Percentiles rank a stretch among this genome's conserved stretches.
These are phyloP conservation scores for Synanthedon myopaeformis DNA, from an alignment of 2,888 invertebrate species.

Conservation along the genomic window DNA sequence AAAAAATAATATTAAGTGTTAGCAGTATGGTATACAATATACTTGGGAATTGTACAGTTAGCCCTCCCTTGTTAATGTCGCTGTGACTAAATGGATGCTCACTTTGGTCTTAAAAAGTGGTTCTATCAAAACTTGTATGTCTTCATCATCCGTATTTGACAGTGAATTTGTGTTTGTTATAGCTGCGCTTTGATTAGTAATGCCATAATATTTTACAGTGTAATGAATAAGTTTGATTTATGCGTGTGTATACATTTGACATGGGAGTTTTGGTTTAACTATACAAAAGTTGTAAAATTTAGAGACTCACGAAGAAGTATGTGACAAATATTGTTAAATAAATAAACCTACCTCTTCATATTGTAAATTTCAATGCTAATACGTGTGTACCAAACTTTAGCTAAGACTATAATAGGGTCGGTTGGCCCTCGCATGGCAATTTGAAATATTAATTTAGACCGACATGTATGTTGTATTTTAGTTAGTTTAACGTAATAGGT, in stretches of 20 bases:
- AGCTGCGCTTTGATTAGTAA: constrained; percentile 45
- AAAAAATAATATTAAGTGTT: constrained; percentile 68
- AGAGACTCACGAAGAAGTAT: constrained; percentile 47
- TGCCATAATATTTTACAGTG: constrained; percentile 33
- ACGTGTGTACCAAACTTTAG: constrained; percentile 62
- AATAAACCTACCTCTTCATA: constrained; percentile 62
- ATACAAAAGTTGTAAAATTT: constrained; percentile 57
- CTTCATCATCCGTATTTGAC: constrained; percentile 13
- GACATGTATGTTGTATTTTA: constrained; percentile 70
- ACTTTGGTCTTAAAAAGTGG: constrained; percentile 38
- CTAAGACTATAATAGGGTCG: constrained; percentile 36
- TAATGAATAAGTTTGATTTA: constrained; percentile 17
- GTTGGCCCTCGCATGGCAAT: constrained; percentile 22
- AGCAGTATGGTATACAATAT: constrained; percentile 60
- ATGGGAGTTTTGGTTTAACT: constrained; percentile 58
- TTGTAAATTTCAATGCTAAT: constrained; percentile 66
- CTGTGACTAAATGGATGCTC: constrained; percentile 65
- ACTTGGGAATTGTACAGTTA: constrained; percentile 70
- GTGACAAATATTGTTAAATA: constrained; percentile 48
- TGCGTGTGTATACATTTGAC: constrained; percentile 36
- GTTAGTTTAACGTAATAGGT: constrained; percentile 56
- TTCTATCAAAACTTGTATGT: constrained; percentile 61
- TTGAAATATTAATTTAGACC: constrained; percentile 50
- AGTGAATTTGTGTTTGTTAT: constrained; percentile 11
- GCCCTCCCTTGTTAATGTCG: constrained; percentile 70